Evolutionary conservation across 2,113 vertebrate genomes (phyloP).

Genomic region (Ailuropoda melanoleuca): DNA sequence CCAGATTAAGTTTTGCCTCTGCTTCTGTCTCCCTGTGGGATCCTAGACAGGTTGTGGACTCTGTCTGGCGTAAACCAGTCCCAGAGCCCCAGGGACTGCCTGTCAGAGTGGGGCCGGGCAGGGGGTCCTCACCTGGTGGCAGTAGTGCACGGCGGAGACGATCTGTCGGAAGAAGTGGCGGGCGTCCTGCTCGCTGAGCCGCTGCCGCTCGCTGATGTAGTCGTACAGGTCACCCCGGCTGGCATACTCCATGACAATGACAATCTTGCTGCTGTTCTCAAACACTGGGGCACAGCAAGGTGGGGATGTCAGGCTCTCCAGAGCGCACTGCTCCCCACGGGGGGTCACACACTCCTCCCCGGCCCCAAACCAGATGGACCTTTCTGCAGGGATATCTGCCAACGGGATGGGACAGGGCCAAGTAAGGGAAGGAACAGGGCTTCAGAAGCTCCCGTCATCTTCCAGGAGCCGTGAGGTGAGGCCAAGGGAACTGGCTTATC

Average conservation of each 20-base stretch:
- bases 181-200: slow-evolving; percentile 89
- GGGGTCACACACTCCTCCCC: background rate
- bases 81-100: background rate
- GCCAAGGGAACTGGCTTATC: background rate
- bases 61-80: background rate
- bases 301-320: background rate
- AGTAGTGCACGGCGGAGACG: slow-evolving; percentile 95
- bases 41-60: background rate
- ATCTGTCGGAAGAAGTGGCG: slow-evolving; percentile 96
- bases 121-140: slow-evolving; percentile 89
- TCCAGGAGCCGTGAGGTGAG: background rate
- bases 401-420: rapidly evolving
- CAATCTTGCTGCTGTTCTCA: slow-evolving; percentile 97
- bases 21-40: background rate
- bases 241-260: slow-evolving; percentile 99
- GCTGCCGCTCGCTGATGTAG: slow-evolving; percentile 91
- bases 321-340: background rate
- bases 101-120: rapidly evolving
- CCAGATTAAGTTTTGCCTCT: background rate
- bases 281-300: slow-evolving; percentile 87
- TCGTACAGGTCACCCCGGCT: slow-evolving; percentile 96
- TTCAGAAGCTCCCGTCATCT: background rate
- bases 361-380: background rate
- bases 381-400: background rate
- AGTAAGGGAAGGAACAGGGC: background rate